Conservation (phyloP, 2,113 vertebrate species). For the Callaeas wilsoni region DNA sequence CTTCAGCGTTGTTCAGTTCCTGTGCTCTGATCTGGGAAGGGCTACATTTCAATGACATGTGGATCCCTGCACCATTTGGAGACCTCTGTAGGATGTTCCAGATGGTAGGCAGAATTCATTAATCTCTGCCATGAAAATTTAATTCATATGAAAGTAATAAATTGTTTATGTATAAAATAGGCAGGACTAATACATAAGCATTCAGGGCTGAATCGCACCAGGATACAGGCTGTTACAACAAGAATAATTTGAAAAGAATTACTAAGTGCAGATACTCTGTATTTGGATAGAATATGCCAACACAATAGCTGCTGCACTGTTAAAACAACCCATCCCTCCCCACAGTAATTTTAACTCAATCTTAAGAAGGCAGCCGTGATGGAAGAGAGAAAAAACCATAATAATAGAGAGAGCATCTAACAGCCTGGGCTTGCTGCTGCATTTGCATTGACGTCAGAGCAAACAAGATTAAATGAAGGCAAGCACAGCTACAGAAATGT, state of each 20-base stretch:
- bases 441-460: slow-evolving; percentile 67
- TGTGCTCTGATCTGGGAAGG: neutral
- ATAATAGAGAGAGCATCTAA: slow-evolving; percentile 8
- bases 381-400: neutral
- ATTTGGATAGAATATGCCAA: neutral
- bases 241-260: slow-evolving; percentile 5
- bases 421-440: slow-evolving; percentile 48
- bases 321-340: neutral
- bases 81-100: slow-evolving; percentile 12
- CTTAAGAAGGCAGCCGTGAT: neutral
- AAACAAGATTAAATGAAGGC: slow-evolving; percentile 63
- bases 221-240: neutral
- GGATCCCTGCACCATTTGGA: slow-evolving; percentile 13
- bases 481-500: slow-evolving; percentile 54
- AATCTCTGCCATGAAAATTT: slow-evolving; percentile 51
- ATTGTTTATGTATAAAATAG: slow-evolving; percentile 49
- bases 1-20: neutral
- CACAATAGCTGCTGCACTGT: neutral
- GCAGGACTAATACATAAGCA: slow-evolving; percentile 36
- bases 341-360: slow-evolving; percentile 1
- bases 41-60: neutral
- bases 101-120: slow-evolving; percentile 50
- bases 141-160: slow-evolving; percentile 40
- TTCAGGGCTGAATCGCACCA: neutral
- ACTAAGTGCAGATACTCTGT: neutral